These are phyloP conservation scores for Epizoanthus scotinus DNA, from an alignment of 92 coral and sea anemone genomes.

Conservation along the genomic window DNA sequence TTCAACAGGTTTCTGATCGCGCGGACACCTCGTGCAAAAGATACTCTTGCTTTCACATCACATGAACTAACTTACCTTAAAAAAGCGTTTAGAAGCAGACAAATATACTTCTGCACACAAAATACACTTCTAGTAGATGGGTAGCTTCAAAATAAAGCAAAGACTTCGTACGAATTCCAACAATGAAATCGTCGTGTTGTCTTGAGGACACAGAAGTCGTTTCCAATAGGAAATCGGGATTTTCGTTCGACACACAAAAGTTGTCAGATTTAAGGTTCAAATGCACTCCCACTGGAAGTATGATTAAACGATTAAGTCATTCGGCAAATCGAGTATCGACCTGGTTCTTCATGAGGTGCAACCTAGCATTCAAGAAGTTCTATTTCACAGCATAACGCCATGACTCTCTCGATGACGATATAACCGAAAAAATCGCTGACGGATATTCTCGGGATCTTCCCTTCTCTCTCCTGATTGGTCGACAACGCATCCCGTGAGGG, in stretches of 20 bases:
- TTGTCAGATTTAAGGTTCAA: slow-evolving; percentile 67
- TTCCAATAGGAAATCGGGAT: slow-evolving; percentile 87
- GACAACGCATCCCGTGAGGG: slow-evolving; percentile 28
- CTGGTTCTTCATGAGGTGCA: not conserved
- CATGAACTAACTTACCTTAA: slow-evolving; percentile 70
- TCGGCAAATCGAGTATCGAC: slow-evolving; percentile 27
- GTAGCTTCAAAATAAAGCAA: slow-evolving; percentile 88
- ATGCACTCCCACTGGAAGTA: slow-evolving; percentile 99
- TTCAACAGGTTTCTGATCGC: slow-evolving; percentile 50
- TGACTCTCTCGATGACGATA: slow-evolving; percentile 46
- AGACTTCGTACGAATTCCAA: slow-evolving; percentile 63
- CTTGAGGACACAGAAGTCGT: slow-evolving; percentile 75
- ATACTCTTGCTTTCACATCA: not conserved
- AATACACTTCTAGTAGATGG: slow-evolving; percentile 63
- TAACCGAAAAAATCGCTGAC: slow-evolving; percentile 50
- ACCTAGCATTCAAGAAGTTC: slow-evolving; percentile 6
- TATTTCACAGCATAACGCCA: slow-evolving; percentile 45
- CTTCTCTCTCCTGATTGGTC: slow-evolving; percentile 38
- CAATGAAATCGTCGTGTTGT: slow-evolving; percentile 65
- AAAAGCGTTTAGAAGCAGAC: slow-evolving; percentile 69
- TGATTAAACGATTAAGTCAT: slow-evolving; percentile 81
- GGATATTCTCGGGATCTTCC: slow-evolving; percentile 42
- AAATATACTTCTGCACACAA: slow-evolving; percentile 80
- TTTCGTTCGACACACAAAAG: slow-evolving; percentile 87
- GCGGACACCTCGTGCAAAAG: slow-evolving; percentile 37